These are phyloP conservation scores for Lordiphosa clarofinis DNA, from an alignment of 1,140 invertebrate genomes.

Conservation along the genomic window DNA sequence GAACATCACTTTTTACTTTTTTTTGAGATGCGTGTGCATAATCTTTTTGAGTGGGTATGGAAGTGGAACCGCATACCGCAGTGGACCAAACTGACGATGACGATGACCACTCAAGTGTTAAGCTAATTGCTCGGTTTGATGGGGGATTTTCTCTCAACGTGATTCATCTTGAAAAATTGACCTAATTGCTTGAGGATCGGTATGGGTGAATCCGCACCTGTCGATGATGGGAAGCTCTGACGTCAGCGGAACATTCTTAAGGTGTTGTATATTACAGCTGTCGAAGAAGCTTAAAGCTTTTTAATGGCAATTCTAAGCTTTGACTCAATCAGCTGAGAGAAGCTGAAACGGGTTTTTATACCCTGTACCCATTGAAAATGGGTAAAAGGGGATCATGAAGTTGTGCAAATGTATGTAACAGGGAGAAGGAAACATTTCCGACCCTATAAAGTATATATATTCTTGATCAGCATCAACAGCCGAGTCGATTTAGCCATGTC, in stretches of 20 bases:
- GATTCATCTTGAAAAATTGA: constrained; percentile 5
- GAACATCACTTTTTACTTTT: constrained; percentile 40
- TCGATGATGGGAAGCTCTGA: constrained; percentile 1
- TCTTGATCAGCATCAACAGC: no score
- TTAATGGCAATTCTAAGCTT: constrained; percentile 18
- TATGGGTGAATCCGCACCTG: constrained; percentile 6
- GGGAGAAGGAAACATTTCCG: no score
- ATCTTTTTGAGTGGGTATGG: constrained; percentile 39
- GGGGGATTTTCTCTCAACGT: constrained; percentile 10
- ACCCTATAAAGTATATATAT: no score
- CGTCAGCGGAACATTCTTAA: constrained; percentile 6
- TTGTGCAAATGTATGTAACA: no score
- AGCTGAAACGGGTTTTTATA: constrained; percentile 45
- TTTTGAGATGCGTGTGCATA: constrained; percentile 64
- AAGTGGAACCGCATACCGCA: constrained; percentile 41
- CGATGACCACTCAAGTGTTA: constrained; percentile 30
- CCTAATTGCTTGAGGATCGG: constrained; percentile 1
- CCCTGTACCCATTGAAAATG: no score
- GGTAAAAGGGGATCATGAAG: no score
- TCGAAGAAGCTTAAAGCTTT: constrained; percentile 34
- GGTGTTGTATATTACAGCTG: constrained; percentile 6
- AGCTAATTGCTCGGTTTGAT: constrained; percentile 2
- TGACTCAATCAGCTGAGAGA: not conserved
- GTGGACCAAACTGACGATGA: constrained; percentile 1
- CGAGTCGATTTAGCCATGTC: no score